Evolutionary conservation across 1,140 invertebrate genomes (phyloP), one percentile per base, ranked within the genome.

Genomic region (Asobara japonica): DNA sequence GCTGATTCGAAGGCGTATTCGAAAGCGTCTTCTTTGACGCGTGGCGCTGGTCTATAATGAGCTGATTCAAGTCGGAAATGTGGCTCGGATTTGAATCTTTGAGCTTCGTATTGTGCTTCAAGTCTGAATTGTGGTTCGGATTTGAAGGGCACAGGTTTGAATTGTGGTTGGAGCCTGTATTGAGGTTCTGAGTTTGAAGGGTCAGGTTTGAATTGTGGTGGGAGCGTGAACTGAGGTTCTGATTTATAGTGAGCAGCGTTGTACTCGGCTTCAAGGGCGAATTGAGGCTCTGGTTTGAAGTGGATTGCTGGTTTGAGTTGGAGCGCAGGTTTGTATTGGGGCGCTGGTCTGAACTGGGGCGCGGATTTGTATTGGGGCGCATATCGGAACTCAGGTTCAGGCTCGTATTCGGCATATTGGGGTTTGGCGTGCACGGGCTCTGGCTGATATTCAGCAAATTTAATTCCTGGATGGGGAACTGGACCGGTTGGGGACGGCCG

Each of bases 101-200:
- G n/a, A n/a, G n/a, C n/a, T n/a, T n/a, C n/a, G 83, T 87, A 83
- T 84, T 87, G 83, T 77, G 88, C 16, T 29, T 62, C 68, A 27
- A 36, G 56, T 38, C 33, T 36, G 13, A 22, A 65, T 11, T 65
- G 64, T 18, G 64, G 33, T 10, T 38, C 64, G 4, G 64, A 84
- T 82, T 88, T 78, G 65, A 79, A 82, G 71, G 80, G 81, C 27
- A 80, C 77, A n/a, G 81, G 82, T 61, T 80, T 78, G 18, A 6
- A 22, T 6, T 65, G 51, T 11, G 51, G 51, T 25, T 41, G 30
- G 13, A 36, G 56, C 45, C 33, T 36, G 20, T 38, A 65, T 18
- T 65, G 64, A n/a, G 56, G 56, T 13, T 20, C 56, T 4, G 56
- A 84, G 82, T 88, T 78, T 64, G 79, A 81, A 71, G 79, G 81